Conservation (phyloP, 2,797 vertebrate species). For the Pitangus sulphuratus region DNA sequence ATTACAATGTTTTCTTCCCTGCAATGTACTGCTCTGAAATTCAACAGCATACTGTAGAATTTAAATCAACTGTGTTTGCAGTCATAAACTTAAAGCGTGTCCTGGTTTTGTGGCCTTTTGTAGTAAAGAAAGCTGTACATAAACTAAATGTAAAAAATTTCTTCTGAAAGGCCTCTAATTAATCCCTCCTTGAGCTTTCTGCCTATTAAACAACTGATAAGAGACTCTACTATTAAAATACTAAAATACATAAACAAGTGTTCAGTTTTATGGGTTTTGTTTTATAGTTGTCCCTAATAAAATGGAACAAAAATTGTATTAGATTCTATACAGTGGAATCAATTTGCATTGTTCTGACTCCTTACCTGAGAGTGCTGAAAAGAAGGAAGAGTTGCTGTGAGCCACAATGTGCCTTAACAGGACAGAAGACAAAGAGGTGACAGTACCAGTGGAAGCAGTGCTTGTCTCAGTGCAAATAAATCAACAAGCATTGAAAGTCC, state of each 20-base stretch:
- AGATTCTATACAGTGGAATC: neutral
- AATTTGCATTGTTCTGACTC: neutral
- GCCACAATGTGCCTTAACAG: neutral
- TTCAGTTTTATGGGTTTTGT: neutral
- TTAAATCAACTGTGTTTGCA: neutral
- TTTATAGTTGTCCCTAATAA: neutral
- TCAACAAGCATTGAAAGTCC: neutral
- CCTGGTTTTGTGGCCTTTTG: neutral
- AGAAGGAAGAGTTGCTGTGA: neutral
- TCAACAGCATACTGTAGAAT: neutral
- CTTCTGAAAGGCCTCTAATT: neutral
- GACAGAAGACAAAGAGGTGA: neutral
- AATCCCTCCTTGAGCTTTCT: neutral
- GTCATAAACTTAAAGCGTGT: neutral
- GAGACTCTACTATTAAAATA: neutral
- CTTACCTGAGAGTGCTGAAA: neutral
- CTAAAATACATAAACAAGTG: neutral
- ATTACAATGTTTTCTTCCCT: neutral
- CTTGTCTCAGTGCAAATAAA: neutral
- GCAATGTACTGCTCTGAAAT: neutral
- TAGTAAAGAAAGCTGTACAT: neutral
- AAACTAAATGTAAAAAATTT: neutral
- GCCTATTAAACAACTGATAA: constrained; percentile 7
- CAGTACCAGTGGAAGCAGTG: neutral
- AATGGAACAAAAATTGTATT: neutral